A percentile compares a stretch with the other conserved stretches of the same genome.
Evolutionary conservation across 2,797 vertebrate species (phyloP).

Genomic region (Gobionotothen gibberifrons): DNA sequence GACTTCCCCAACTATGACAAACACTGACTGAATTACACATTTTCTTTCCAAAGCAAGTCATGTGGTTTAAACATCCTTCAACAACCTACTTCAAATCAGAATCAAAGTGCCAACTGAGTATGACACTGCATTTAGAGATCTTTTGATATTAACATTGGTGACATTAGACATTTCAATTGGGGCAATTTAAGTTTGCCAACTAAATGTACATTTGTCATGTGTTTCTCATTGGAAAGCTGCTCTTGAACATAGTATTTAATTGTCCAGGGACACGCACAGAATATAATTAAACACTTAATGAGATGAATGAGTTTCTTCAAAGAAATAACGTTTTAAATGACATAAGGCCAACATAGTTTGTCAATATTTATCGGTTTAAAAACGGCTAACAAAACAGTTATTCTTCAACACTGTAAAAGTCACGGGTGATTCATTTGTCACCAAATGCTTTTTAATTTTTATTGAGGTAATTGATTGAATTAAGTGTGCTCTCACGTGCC

Average conservation of each 20-base stretch:
- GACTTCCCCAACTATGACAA: conserved; percentile 8
- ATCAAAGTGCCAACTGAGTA: background rate
- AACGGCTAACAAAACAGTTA: background rate
- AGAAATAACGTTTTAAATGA: background rate
- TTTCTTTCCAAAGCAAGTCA: background rate
- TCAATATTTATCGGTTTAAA: background rate
- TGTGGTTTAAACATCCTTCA: background rate
- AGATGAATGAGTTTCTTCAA: too few relatives aligned
- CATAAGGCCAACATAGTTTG: background rate
- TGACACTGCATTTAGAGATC: background rate
- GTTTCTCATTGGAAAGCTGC: background rate
- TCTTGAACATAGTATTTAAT: too few relatives aligned
- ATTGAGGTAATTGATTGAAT: conserved; percentile 43
- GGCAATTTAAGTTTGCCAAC: background rate
- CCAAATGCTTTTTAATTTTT: conserved; percentile 13
- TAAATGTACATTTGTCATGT: background rate
- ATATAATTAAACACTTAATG: background rate
- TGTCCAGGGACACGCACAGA: background rate
- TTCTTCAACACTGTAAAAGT: background rate
- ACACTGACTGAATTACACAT: background rate
- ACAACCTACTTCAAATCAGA: background rate
- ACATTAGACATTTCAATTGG: background rate
- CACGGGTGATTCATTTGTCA: background rate
- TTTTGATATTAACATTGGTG: background rate
- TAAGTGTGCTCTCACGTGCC: conserved; percentile 56